Evolutionary conservation across 1,140 invertebrate genomes (phyloP).

Genomic region (Drosophila malerkotliana): DNA sequence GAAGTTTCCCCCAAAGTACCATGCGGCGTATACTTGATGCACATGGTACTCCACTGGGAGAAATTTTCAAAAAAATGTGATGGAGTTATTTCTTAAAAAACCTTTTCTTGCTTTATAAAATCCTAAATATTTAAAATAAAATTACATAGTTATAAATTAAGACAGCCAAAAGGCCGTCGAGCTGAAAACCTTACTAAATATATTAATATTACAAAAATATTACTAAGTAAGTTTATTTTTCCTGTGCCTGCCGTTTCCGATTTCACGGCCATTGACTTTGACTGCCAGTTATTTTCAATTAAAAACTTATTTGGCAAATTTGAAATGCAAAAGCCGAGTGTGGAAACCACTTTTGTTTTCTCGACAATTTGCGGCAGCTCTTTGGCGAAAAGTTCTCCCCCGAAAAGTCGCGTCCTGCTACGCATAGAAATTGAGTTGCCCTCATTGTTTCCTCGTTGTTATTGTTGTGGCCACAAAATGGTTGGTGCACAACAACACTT

Average conservation of each 20-base stretch:
- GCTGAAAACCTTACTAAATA: too few species aligned
- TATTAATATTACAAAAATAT: too few species aligned
- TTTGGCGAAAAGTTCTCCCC: slow-evolving; percentile 25
- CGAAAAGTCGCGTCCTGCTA: slow-evolving; percentile 53
- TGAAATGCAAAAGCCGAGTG: slow-evolving; percentile 31
- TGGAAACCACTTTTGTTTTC: slow-evolving; percentile 37
- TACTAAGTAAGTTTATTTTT: not conserved
- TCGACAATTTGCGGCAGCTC: slow-evolving; percentile 43
- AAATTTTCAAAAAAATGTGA: not conserved
- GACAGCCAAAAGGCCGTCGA: too few species aligned
- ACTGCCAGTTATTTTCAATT: slow-evolving; percentile 47
- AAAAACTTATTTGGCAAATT: slow-evolving; percentile 65
- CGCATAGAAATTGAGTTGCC: slow-evolving; percentile 76
- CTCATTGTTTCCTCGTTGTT: slow-evolving; percentile 44
- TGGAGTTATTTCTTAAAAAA: too few species aligned
- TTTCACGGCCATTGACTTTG: slow-evolving; percentile 34
- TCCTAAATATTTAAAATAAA: not conserved
- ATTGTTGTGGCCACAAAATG: slow-evolving; percentile 75
- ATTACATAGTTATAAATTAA: too few species aligned
- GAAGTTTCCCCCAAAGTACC: slow-evolving; percentile 9
- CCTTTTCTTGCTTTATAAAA: too few species aligned
- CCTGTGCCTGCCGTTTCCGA: not conserved
- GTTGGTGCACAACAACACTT: slow-evolving; percentile 77
- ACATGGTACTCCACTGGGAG: not conserved
- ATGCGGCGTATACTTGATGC: slow-evolving; percentile 19